Percentiles rank a stretch among this genome's conserved stretches.
phyloP scores from a whole-genome alignment of 2,888 invertebrate species.

The Drosophila aldrichi region DNA sequence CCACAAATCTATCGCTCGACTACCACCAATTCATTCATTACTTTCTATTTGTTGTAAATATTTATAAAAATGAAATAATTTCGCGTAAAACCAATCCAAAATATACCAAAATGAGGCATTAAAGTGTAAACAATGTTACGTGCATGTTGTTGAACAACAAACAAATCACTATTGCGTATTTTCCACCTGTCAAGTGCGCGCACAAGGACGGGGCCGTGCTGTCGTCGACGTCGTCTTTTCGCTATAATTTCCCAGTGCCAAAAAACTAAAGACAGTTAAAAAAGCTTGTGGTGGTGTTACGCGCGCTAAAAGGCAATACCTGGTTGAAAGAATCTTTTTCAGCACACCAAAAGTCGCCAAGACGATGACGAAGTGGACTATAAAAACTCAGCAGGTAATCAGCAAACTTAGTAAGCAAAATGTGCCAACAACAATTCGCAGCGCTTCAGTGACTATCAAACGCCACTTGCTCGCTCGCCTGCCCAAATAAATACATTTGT shows the following conservation, averaged over 20 bases:
- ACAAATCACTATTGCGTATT: constrained; percentile 23
- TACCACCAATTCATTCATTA: constrained; percentile 63
- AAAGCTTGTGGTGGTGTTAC: constrained; percentile 18
- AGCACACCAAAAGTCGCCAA: constrained; percentile 14
- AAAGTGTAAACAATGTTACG: constrained; percentile 11
- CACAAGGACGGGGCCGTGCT: constrained; percentile 47
- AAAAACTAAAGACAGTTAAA: constrained; percentile 44
- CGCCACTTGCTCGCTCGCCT: constrained; percentile 48
- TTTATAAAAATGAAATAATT: constrained; percentile 53
- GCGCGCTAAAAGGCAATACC: constrained; percentile 24
- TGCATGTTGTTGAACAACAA: constrained; percentile 19
- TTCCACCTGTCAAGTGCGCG: constrained; percentile 40
- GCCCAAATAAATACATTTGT: constrained; percentile 40
- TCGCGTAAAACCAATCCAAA: constrained; percentile 37
- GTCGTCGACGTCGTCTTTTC: constrained; percentile 35
- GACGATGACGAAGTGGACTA: constrained; percentile 56
- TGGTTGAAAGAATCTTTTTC: constrained; percentile 34
- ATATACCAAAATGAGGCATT: constrained; percentile 38
- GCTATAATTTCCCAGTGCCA: constrained; percentile 66
- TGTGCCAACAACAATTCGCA: constrained; percentile 45
- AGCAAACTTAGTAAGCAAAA: constrained; percentile 40
- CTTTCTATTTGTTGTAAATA: constrained; percentile 77
- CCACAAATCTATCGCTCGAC: constrained; percentile 42
- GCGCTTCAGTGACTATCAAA: constrained; percentile 60
- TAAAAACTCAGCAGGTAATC: constrained; percentile 54